Evolutionary conservation across 2,888 invertebrate genomes (phyloP).

Genomic region (Hemithea aestivaria): DNA sequence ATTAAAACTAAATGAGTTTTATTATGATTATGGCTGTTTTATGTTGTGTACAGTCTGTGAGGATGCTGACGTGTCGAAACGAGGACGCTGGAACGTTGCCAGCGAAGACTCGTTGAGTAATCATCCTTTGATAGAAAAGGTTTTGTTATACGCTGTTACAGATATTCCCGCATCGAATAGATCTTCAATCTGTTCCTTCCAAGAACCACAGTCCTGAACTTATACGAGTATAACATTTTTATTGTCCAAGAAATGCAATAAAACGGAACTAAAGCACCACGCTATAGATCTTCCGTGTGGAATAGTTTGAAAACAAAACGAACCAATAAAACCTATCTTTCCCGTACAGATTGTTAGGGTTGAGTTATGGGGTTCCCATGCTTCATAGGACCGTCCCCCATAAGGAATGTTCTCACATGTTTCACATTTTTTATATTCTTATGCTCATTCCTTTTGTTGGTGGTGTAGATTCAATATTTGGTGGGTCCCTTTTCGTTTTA

Average conservation of each 20-base stretch:
- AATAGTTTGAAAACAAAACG: slow-evolving; percentile 21
- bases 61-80: slow-evolving; percentile 23
- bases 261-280: slow-evolving; percentile 20
- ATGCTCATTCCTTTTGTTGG: slow-evolving; percentile 26
- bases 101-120: slow-evolving; percentile 10
- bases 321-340: slow-evolving; percentile 37
- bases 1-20: too few species aligned
- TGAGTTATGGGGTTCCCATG: slow-evolving; percentile 37
- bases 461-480: slow-evolving; percentile 6
- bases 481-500: slow-evolving; percentile 6
- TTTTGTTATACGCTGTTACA: too few species aligned
- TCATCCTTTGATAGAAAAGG: slow-evolving; percentile 1
- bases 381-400: slow-evolving; percentile 31
- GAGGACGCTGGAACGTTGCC: slow-evolving; percentile 25
- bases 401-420: slow-evolving; percentile 12
- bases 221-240: too few species aligned
- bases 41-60: slow-evolving; percentile 10
- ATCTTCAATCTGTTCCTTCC: too few species aligned
- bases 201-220: too few species aligned
- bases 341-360: slow-evolving; percentile 29
- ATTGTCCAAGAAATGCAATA: slow-evolving; percentile 14
- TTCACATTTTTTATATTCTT: slow-evolving; percentile 29
- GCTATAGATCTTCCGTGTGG: slow-evolving; percentile 15
- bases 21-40: not conserved
- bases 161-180: too few species aligned